Evolutionary conservation across 1,140 invertebrate species (phyloP).

Genomic region (Drosophila obscura): DNA sequence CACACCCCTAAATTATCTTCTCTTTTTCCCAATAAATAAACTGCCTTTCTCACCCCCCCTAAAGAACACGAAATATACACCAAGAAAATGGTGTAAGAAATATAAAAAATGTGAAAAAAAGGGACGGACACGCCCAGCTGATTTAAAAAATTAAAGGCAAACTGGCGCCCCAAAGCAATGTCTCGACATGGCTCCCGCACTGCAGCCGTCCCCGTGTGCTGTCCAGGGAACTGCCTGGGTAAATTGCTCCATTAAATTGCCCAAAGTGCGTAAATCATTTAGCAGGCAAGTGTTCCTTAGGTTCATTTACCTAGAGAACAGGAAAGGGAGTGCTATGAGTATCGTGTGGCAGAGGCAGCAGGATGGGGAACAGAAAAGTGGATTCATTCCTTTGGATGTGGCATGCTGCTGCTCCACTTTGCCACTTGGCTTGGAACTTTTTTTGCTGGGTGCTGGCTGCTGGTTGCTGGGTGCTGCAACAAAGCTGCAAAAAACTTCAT

Average conservation of each 20-base stretch:
- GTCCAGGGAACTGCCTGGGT: constrained; percentile 13
- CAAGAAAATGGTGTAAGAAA: not conserved
- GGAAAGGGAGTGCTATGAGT: not conserved
- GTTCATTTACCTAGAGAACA: constrained; percentile 69
- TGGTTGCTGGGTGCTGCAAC: constrained; percentile 36
- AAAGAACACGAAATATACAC: no score
- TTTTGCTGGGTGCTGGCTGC: constrained; percentile 41
- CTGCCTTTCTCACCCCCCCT: no score
- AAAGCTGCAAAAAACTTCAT: constrained; percentile 64
- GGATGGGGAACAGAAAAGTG: constrained; percentile 4
- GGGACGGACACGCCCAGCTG: constrained; percentile 3
- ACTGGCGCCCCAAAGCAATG: constrained; percentile 1
- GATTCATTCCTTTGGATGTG: constrained; percentile 12
- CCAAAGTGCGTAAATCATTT: constrained; percentile 65
- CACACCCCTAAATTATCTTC: no score
- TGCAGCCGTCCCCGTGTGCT: no score
- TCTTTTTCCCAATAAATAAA: no score
- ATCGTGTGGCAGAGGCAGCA: constrained; percentile 1
- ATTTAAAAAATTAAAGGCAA: constrained; percentile 24
- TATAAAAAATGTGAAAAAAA: not conserved
- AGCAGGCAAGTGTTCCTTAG: constrained; percentile 68
- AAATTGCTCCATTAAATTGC: constrained; percentile 53
- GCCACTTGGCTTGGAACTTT: constrained; percentile 49
- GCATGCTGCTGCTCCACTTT: constrained; percentile 34
- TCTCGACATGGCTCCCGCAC: constrained; percentile 18